Evolutionary conservation across 2,113 vertebrate genomes (phyloP).

Genomic region (Microcebus griseorufus): DNA sequence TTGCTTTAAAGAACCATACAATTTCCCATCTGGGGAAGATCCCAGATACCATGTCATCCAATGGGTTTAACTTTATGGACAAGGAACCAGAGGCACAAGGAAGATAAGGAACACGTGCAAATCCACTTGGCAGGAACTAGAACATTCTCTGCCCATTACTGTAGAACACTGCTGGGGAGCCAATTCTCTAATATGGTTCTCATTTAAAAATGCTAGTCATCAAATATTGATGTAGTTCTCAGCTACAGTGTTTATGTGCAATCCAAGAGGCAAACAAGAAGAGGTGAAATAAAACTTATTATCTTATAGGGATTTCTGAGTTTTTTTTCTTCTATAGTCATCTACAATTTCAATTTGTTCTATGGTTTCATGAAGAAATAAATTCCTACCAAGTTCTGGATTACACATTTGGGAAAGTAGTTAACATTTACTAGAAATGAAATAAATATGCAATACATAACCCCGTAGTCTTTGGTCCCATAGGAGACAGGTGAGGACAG

Average conservation of each 20-base stretch:
- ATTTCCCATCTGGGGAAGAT: not conserved
- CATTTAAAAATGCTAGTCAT: not conserved
- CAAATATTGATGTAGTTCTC: not conserved
- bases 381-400: not conserved
- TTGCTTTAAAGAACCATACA: not conserved
- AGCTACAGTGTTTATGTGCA: not conserved
- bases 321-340: slow-evolving; percentile 10
- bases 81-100: not conserved
- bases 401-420: not conserved
- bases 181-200: not conserved
- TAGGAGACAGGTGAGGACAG: not conserved
- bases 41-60: not conserved
- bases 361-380: not conserved
- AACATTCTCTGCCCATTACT: not conserved
- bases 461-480: not conserved
- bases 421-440: not conserved
- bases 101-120: not conserved
- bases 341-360: not conserved
- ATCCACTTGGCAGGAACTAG: not conserved
- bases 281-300: not conserved
- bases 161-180: not conserved
- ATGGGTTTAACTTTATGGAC: not conserved
- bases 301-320: not conserved
- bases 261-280: not conserved
- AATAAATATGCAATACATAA: not conserved